A percentile compares a stretch with the other conserved stretches of the same genome.
These are phyloP conservation scores for Chelonus formosanus DNA, from an alignment of 2,888 invertebrate species.

Conservation along the genomic window DNA sequence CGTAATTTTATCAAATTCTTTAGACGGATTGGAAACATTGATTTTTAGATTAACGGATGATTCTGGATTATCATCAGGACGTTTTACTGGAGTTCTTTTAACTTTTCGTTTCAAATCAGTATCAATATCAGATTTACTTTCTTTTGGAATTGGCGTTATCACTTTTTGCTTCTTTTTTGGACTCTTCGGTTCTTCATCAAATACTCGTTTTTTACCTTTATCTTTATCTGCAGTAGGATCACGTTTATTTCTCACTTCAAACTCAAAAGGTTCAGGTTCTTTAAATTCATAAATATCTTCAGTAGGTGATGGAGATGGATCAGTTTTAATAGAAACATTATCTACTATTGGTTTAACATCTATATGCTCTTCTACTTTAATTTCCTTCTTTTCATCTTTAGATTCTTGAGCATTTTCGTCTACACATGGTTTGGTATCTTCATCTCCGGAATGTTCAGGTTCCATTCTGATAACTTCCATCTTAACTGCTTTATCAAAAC, in stretches of 20 bases:
- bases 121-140: constrained; percentile 35
- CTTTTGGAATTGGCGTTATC: constrained; percentile 41
- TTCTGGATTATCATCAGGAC: constrained; percentile 33
- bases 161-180: constrained; percentile 61
- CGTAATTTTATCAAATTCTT: constrained; percentile 44
- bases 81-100: constrained; percentile 38
- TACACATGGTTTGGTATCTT: constrained; percentile 63
- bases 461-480: constrained; percentile 60
- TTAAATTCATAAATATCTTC: constrained; percentile 87
- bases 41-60: constrained; percentile 18
- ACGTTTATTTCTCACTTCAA: constrained; percentile 70
- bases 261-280: constrained; percentile 88
- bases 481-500: constrained; percentile 74
- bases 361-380: constrained; percentile 33
- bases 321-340: constrained; percentile 36
- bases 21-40: constrained; percentile 30
- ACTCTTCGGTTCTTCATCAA: constrained; percentile 59
- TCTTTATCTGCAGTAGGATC: constrained; percentile 57
- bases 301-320: constrained; percentile 39
- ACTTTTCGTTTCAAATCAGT: constrained; percentile 40
- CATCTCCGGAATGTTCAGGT: constrained; percentile 68
- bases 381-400: constrained; percentile 52
- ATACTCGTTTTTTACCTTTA: constrained; percentile 57
- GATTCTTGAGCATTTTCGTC: constrained; percentile 50
- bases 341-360: constrained; percentile 36